Evolutionary conservation across 2,113 vertebrate genomes (phyloP).

Genomic region (Silurus asotus): DNA sequence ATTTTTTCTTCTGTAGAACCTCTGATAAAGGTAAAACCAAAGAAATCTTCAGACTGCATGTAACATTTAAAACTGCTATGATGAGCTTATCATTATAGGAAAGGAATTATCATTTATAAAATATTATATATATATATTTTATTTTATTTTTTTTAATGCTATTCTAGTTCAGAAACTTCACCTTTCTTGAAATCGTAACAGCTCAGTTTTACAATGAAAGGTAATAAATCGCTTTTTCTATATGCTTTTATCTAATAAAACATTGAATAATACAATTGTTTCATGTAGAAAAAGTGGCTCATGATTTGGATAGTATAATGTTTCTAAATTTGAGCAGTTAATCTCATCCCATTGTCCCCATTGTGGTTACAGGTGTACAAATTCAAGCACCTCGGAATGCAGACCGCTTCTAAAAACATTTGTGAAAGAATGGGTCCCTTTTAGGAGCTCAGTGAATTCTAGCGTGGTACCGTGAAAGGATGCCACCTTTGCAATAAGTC

Average conservation of each 20-base stretch:
- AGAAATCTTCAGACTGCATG: too few relatives aligned
- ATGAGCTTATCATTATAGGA: neutral
- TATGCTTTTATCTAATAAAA: neutral
- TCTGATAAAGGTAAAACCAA: too few relatives aligned
- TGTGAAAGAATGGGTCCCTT: too few relatives aligned
- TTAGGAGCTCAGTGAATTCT: too few relatives aligned
- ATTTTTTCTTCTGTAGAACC: too few relatives aligned
- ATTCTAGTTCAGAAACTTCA: neutral
- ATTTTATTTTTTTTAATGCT: neutral
- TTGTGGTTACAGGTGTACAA: neutral
- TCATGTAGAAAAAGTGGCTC: neutral
- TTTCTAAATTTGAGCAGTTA: neutral
- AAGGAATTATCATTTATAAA: neutral
- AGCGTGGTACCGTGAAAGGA: too few relatives aligned
- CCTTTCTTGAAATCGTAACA: neutral
- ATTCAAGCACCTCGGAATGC: too few relatives aligned
- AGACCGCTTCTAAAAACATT: too few relatives aligned
- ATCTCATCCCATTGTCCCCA: neutral
- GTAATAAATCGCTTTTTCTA: neutral
- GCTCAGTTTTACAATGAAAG: neutral
- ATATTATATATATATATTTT: neutral
- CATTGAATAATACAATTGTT: neutral
- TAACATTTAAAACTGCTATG: too few relatives aligned
- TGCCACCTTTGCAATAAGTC: too few relatives aligned
- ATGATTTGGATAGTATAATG: neutral